Percentiles rank a stretch among this genome's conserved stretches.
Conservation (phyloP, 2,888 invertebrate species). For the Dicyrtomina minuta region DNA sequence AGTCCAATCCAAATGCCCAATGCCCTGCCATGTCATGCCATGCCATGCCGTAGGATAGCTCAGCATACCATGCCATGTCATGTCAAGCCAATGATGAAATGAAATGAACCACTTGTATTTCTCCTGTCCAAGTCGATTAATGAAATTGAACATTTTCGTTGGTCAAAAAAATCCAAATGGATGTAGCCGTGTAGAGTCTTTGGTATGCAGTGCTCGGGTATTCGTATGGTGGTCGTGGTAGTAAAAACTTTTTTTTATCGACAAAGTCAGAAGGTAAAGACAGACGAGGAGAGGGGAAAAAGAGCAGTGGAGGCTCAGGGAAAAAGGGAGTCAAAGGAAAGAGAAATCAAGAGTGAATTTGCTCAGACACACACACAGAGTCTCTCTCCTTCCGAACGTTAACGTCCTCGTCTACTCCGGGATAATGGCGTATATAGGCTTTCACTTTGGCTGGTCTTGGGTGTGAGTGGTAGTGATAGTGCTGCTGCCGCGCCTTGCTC, state of each 20-base stretch:
- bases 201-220: no score
- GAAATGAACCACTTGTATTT: conserved; percentile 32
- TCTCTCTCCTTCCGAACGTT: not conserved
- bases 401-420: no score
- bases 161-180: conserved; percentile 35
- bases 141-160: conserved; percentile 39
- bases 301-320: not conserved
- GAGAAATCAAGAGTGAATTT: conserved; percentile 12
- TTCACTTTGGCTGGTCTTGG: not conserved
- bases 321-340: conserved; percentile 3
- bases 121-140: conserved; percentile 37
- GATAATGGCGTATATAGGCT: not conserved
- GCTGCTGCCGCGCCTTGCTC: conserved; percentile 8
- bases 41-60: no score
- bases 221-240: no score
- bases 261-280: conserved; percentile 30
- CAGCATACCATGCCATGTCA: no score
- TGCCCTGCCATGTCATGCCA: not conserved
- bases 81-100: conserved; percentile 15
- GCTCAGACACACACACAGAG: no score
- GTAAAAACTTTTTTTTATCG: conserved; percentile 40
- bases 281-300: not conserved
- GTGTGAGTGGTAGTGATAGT: conserved; percentile 3
- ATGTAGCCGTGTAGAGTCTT: no score
- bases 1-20: not conserved